phyloP scores from a whole-genome alignment of 2,797 vertebrate species.

The Diglossa cyanea region DNA sequence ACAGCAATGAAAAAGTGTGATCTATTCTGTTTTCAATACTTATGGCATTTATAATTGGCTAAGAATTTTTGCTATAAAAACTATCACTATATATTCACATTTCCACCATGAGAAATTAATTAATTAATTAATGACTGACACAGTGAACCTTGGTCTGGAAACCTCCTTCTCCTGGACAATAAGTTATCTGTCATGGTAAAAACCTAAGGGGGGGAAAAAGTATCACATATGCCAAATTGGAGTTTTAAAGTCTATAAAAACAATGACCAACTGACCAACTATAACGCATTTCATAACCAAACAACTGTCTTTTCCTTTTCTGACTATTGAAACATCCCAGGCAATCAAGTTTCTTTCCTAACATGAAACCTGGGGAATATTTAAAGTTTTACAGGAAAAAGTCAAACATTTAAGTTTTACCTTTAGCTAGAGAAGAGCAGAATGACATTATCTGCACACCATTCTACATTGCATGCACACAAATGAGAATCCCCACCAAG shows the following conservation, averaged over 20 bases:
- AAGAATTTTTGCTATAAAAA: neutral
- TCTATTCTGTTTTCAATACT: neutral
- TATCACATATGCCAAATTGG: neutral
- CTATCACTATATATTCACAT: neutral
- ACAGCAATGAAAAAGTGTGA: neutral
- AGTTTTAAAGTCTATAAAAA: neutral
- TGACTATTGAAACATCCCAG: neutral
- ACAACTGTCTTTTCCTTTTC: neutral
- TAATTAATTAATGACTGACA: neutral
- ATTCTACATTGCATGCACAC: neutral
- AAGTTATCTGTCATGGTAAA: neutral
- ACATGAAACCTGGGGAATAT: neutral
- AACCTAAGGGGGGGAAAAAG: rapidly evolving
- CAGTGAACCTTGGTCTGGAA: neutral
- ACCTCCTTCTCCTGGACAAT: neutral
- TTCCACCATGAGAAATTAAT: neutral
- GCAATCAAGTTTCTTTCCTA: neutral
- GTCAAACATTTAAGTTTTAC: neutral
- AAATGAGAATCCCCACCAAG: neutral
- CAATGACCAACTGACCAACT: neutral
- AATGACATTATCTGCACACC: neutral
- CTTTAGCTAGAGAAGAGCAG: neutral
- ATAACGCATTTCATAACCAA: neutral
- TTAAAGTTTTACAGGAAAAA: neutral
- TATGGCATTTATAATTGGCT: rapidly evolving